phyloP scores from a whole-genome alignment of 2,888 invertebrate species.

The Synergus gifuensis region DNA sequence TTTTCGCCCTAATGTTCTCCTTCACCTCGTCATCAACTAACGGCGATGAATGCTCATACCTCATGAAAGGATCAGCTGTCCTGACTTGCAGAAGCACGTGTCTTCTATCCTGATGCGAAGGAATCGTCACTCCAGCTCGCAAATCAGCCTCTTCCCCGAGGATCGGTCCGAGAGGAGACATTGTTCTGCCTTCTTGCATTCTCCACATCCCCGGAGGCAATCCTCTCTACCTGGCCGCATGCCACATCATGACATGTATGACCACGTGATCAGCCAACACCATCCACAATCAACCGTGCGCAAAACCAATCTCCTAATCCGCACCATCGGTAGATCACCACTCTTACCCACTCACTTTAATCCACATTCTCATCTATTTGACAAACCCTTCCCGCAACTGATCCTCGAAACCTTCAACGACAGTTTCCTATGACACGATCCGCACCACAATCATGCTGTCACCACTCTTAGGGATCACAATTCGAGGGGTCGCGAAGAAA shows the following conservation, averaged over 20 bases:
- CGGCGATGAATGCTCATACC: conserved; percentile 55
- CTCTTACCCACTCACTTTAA: conserved; percentile 46
- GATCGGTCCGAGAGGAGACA: conserved; percentile 69
- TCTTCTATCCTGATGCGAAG: conserved; percentile 67
- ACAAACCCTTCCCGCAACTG: conserved; percentile 18
- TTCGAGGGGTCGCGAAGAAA: background rate
- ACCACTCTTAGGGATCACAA: conserved; percentile 10
- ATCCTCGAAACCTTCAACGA: background rate
- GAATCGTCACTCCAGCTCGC: conserved; percentile 53
- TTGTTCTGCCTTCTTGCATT: conserved; percentile 71
- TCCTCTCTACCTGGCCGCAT: conserved; percentile 58
- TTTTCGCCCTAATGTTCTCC: conserved; percentile 49
- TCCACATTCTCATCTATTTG: conserved; percentile 39
- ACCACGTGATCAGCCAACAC: conserved; percentile 33
- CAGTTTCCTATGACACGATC: conserved; percentile 3
- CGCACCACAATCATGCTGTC: background rate
- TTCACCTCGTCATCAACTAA: conserved; percentile 59
- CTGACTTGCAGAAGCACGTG: conserved; percentile 72
- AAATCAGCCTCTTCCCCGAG: conserved; percentile 62
- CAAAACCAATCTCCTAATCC: background rate
- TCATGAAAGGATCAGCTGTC: conserved; percentile 68
- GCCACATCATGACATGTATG: conserved; percentile 38
- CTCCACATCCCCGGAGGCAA: conserved; percentile 67
- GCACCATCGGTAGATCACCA: conserved; percentile 37
- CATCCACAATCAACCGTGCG: conserved; percentile 7